Evolutionary conservation across 2,888 invertebrate genomes (phyloP).

Genomic region (Folsomia candida): DNA sequence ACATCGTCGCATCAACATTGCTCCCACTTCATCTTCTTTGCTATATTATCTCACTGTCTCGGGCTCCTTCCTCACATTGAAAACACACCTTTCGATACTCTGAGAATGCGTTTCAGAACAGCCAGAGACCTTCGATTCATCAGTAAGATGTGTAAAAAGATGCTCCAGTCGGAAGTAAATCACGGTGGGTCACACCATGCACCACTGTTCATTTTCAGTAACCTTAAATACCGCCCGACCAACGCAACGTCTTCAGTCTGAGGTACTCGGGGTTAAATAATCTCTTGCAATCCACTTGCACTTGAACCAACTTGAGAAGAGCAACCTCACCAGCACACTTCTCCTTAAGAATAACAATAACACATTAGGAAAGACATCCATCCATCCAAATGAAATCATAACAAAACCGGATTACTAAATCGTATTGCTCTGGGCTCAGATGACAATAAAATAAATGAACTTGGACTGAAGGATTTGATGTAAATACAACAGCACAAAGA

Average conservation of each 20-base stretch:
- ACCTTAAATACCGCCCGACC: too few species aligned
- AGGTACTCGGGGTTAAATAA: neutral
- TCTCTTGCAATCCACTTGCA: neutral
- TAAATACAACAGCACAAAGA: neutral
- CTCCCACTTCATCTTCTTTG: neutral
- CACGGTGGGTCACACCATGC: too few species aligned
- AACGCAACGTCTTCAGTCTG: neutral
- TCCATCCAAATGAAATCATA: conserved; percentile 11
- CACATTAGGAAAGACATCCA: conserved; percentile 34
- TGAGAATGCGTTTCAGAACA: too few species aligned
- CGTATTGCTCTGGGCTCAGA: neutral
- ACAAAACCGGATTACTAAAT: conserved; percentile 3
- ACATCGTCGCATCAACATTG: neutral
- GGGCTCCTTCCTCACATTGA: too few species aligned
- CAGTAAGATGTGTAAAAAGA: too few species aligned
- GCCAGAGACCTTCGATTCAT: too few species aligned
- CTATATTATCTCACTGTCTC: too few species aligned
- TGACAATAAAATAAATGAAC: neutral
- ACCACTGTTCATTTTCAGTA: too few species aligned
- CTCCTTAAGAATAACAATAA: conserved; percentile 38
- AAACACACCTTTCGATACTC: too few species aligned
- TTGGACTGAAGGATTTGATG: neutral
- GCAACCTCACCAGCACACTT: neutral
- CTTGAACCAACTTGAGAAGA: neutral
- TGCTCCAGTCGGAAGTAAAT: too few species aligned